Percentiles rank a stretch among this genome's conserved stretches.
Conservation (phyloP, 2,797 vertebrate genomes). For the Cryptoprocta ferox region DNA sequence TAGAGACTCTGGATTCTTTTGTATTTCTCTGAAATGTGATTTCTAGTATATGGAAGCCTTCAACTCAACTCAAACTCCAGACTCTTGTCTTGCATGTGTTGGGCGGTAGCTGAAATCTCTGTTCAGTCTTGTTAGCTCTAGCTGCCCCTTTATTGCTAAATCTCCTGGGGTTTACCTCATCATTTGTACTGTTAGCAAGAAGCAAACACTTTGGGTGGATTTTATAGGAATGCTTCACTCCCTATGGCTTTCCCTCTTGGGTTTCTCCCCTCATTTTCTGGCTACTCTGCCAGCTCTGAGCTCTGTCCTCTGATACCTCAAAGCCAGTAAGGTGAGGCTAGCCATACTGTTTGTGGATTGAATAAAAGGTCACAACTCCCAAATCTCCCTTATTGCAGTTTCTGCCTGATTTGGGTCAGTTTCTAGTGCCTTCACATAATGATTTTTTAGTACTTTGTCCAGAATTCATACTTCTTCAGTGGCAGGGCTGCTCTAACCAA, state of each 20-base stretch:
- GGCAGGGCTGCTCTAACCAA: background rate
- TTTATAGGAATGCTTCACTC: background rate
- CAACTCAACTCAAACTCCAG: background rate
- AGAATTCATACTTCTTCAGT: background rate
- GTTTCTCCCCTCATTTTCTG: background rate
- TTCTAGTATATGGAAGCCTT: background rate
- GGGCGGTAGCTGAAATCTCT: background rate
- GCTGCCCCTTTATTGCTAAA: background rate
- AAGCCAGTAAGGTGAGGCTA: background rate
- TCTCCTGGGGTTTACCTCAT: background rate
- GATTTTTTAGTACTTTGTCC: background rate
- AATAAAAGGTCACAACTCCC: background rate
- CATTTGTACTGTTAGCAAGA: background rate
- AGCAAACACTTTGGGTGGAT: background rate
- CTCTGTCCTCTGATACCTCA: background rate
- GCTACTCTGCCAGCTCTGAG: background rate
- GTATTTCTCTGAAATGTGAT: conserved; percentile 1
- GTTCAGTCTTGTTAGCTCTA: background rate
- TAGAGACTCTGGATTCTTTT: background rate
- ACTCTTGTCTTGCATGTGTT: background rate
- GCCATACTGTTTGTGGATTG: background rate
- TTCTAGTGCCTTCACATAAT: background rate
- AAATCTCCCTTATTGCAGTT: background rate
- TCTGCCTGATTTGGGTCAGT: background rate
- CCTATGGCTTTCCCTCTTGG: background rate